Base-by-base conservation (phyloP, 2,888 invertebrate species). In the Argyra leucocephala region DNA sequence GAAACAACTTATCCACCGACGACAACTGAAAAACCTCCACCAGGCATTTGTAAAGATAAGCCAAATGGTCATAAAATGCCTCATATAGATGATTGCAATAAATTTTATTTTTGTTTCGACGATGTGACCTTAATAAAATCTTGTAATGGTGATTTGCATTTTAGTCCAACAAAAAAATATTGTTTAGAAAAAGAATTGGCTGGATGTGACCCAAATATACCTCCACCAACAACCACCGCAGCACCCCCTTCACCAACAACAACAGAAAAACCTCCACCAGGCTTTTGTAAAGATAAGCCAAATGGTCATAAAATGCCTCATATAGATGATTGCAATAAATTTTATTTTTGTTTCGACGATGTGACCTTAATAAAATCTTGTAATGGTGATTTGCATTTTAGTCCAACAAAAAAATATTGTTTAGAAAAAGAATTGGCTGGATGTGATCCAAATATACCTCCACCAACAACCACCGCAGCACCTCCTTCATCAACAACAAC, bases 221-320 rank as follows among this genome's bases (percentile, higher is more conserved):
- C n/a, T n/a, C n/a, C n/a, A n/a, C n/a, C 3, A 12, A 6, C 48
- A 18, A 15, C 5, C 5, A 3, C n/a, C 4, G 48, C 7, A 18
- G n/a, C n/a, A 9, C 48, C 48, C 10, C 5, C 31, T 31, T 48
- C 48, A 48, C 48, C 57, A 22, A 15, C 48, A 48, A 65, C 64
- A 48, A 64, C 69, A 7, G 65, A 69, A 9, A 5, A 60, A 66
- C 67, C n/a, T 15, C 68, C 64, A 4, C 67, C 63, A 10, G 70
- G 70, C 36, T 57, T 70, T 0, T 72, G 72, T 9, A 67, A 66
- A 23, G 69, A 63, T 15, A 23, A 69, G 24, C 36, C 67, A 9
- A 10, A 48, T 1, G 66, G 66, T 3, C 67, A 21, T 1, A 7
- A 1, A 22, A 21, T 10, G 12, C 57, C 57, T 22, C 22, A 57